Percentiles rank a stretch among this genome's conserved stretches.
Evolutionary conservation across 2,888 invertebrate genomes (phyloP).

Genomic region (Argyresthia goedartella): DNA sequence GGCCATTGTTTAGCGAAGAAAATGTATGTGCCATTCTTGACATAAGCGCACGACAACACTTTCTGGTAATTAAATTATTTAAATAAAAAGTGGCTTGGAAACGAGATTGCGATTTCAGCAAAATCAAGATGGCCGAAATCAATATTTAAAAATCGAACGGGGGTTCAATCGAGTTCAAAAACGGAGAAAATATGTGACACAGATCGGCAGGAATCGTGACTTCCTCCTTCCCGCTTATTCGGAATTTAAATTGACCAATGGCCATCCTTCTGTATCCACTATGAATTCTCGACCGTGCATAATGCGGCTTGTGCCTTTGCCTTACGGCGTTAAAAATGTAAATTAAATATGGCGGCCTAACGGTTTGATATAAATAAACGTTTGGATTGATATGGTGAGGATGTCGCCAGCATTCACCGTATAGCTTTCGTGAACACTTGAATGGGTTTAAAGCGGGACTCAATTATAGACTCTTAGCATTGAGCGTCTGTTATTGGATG

Average conservation of each 20-base stretch:
- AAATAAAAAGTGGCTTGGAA: neutral
- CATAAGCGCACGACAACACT: no score
- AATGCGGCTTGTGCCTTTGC: neutral
- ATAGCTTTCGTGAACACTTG: conserved; percentile 58
- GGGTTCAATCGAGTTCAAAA: conserved; percentile 61
- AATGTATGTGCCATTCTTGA: no score
- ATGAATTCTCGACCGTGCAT: neutral
- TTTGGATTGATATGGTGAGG: conserved; percentile 63
- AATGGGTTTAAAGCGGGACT: conserved; percentile 59
- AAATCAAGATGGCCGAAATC: neutral
- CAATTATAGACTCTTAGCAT: conserved; percentile 53
- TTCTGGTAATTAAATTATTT: no score
- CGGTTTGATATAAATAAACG: conserved; percentile 27
- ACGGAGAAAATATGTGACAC: conserved; percentile 66
- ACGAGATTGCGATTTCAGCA: neutral
- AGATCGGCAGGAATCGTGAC: conserved; percentile 50
- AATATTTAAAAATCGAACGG: conserved; percentile 12
- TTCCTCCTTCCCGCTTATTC: conserved; percentile 68
- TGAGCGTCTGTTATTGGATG: conserved; percentile 35
- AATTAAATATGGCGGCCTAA: conserved; percentile 15
- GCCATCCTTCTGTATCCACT: conserved; percentile 32
- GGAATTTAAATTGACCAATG: conserved; percentile 65
- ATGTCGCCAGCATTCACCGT: conserved; percentile 52
- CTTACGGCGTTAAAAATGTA: neutral
- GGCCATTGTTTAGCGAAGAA: no score